Evolutionary conservation across 30 jellyfish, hydroid and myxozoan species (phyloP), one percentile per base, ranked within the genome.

Genomic region (Nemopilema nomurai): DNA sequence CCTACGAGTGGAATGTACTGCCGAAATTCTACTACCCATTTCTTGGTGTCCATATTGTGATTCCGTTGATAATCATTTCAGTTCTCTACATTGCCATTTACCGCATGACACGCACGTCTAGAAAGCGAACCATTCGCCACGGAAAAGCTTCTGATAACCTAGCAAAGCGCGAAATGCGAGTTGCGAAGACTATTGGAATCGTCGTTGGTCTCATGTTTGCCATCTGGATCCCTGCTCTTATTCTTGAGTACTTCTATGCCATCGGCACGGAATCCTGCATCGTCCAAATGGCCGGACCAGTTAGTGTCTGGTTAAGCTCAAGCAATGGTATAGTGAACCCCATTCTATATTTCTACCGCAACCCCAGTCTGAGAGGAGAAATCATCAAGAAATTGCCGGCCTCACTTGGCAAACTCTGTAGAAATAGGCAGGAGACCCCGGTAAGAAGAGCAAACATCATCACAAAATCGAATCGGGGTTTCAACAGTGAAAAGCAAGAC

Each of bases 221-320:
- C 4, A 86, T 87, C 16, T 87, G 96, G 96, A 41, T 87, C 17
- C 96, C 96, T 3, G 96, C 85, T 1, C 90, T 87, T 24, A 82
- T 80, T 17, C 21, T 79, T 65, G 96, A 87, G 69, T 80, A 77
- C 67, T 80, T 87, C 81, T 87, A 87, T 65, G 96, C 91, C 16
- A 69, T 68, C 4, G 90, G 89, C 31, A 69, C 95, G 0, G 85
- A 76, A 19, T 67, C 91, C 1, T 89, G 96, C 77, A 31, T 81
- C 25, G 96, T 89, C 4, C 88, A 83, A 28, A 82, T 74, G 88
- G 90, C 88, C 18, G 96, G 96, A 9, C 88, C 89, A 7, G 89
- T 75, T 67, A 89, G 96, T 50, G 96, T 89, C 28, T 89, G 96
- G 92, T 62, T 89, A 23, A 89, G 94, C 20, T 89, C 88, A 41